Percentiles rank a stretch among this genome's conserved stretches.
These are phyloP conservation scores for Rattus norvegicus DNA, from an alignment of 2,113 vertebrate species.

Conservation along the genomic window GRCr8 NC_086026.1:18466001-18466500, in stretches of 20 bases:
- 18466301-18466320: background rate
- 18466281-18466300: background rate
- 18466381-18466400: background rate
- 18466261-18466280: background rate
- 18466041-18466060: background rate
- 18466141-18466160: too few relatives aligned
- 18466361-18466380: background rate
- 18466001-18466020: background rate
- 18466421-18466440: background rate
- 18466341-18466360: background rate
- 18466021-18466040: background rate
- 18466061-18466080: background rate
- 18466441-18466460: background rate
- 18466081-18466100: background rate
- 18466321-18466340: background rate
- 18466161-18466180: background rate
- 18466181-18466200: background rate
- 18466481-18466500: background rate
- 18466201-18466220: background rate
- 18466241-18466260: background rate
- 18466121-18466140: too few relatives aligned
- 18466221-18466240: background rate
- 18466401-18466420: background rate
- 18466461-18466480: background rate
- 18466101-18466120: background rate